Base-by-base conservation (phyloP, 2,888 invertebrate species). In the Thumatha senex region DNA sequence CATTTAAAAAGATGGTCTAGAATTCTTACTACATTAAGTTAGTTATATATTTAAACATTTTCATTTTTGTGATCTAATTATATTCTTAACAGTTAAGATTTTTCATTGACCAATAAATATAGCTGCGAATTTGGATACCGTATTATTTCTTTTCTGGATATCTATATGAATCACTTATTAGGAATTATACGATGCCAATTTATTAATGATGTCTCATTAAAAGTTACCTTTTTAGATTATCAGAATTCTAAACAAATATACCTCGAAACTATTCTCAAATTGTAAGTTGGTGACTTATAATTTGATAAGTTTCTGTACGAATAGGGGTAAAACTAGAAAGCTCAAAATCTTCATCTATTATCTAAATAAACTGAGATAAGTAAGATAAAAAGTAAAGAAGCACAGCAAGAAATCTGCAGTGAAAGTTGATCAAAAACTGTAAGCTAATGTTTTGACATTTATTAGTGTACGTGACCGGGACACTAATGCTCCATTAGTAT, bases 351-450 rank as follows among this genome's bases (percentile, higher is more conserved):
- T n/a, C 3, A 24, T 24, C 18, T 24, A 4, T 24, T 24, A 24
- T 24, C 2, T 5, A 24, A 24, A 24, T n/a, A 24, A 24, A 5
- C 18, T 24, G 18, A 24, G 5, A 24, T 24, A 24, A 24, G 18
- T 2, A 24, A 24, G 18, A 4, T 5, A 4, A 24, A 24, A 24
- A 24, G 18, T 24, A 24, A 24, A 24, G 18, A 24, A 43, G 41
- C 46, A 58, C 60, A 49, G 52, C 55, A 70, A 74, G 77, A 63
- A 63, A 71, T 67, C 58, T 56, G 57, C 63, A 80, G 86, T 82
- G 85, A 86, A 86, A 86, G 86, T 85, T 80, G 77, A 79, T 74
- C 74, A 68, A 54, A 49, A 58, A 44, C 51, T 46, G 51, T 62
- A 63, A 60, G 68, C 70, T 69, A 47, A 46, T 42, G 52, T 59